phyloP scores from a whole-genome alignment of 2,113 vertebrate species.

The Lycaon pictus region DNA sequence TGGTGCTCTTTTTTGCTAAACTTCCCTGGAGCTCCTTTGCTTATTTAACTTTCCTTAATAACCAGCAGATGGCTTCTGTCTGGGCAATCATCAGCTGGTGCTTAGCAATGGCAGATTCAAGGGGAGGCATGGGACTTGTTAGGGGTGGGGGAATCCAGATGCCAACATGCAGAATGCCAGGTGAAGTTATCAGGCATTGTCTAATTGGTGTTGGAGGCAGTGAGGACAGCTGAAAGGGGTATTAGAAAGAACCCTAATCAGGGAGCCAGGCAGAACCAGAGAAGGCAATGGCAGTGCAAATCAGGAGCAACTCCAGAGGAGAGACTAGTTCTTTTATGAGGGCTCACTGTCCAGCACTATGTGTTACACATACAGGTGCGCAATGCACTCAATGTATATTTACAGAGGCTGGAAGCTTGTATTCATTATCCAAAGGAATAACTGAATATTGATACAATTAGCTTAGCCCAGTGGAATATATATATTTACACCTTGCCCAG shows the following conservation, averaged over 20 bases:
- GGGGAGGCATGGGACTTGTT: conserved; percentile 80
- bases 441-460: no score
- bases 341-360: not conserved
- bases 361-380: not conserved
- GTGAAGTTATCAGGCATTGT: conserved; percentile 58
- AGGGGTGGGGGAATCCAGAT: conserved; percentile 77
- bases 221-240: conserved; percentile 37
- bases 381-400: not conserved
- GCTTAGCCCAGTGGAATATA: no score
- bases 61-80: conserved; percentile 82
- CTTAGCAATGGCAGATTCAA: conserved; percentile 76
- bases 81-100: conserved; percentile 75
- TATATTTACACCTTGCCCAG: no score
- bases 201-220: conserved; percentile 66
- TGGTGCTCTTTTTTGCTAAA: conserved; percentile 68
- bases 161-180: conserved; percentile 68
- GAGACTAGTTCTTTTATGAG: not conserved
- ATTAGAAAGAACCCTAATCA: not conserved
- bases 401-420: no score
- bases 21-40: conserved; percentile 71
- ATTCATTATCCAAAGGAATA: no score
- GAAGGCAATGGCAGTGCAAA: not conserved
- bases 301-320: not conserved
- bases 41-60: conserved; percentile 83
- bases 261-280: not conserved